Evolutionary conservation across 2,113 vertebrate genomes (phyloP), one percentile per base, ranked within the genome.

Genomic region (Malaclemys terrapin): DNA sequence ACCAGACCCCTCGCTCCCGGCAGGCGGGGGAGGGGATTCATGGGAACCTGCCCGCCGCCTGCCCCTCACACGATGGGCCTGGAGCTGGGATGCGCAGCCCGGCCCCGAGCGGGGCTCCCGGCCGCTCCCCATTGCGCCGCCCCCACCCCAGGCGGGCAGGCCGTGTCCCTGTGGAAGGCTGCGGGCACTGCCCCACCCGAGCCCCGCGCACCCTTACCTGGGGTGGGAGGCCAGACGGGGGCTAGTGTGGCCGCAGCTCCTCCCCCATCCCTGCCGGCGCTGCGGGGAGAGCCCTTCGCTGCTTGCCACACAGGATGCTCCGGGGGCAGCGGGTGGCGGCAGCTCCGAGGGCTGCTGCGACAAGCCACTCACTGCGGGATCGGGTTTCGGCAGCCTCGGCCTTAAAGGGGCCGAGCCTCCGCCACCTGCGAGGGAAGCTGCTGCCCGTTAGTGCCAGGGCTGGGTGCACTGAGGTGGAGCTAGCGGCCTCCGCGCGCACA

Each of bases 341-440:
- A 53, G 52, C 52, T 19, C 53, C 20, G 53, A 22, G 53, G 49
- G 76, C 90, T 31, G 75, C 91, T 22, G 53, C 49, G 94, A 92
- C 95, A 82, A 87, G 96, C 75, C 84, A 20, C 62, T 47, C 27
- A 91, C 96, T 96, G 96, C 94, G 91, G 97, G 97, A 35, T 98
- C 97, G 86, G 90, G 96, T 98, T 98, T 95, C 97, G 89, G 96
- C 97, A 85, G 96, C 87, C 96, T 96, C 79, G 72, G 87, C 88
- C 98, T 98, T 98, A 98, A 98, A 98, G 98, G 98, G 89, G 87
- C 97, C 97, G 96, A 91, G 27, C 94, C 49, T 85, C 93, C 16
- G 53, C 85, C 79, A 27, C 82, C 13, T 38, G n/a, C 65, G 35
- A 22, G 35, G 65, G 65, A 38, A 38, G 35, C 35, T 20, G 65